Evolutionary conservation across 2,888 invertebrate species (phyloP).

Genomic region (Hipparchia semele): DNA sequence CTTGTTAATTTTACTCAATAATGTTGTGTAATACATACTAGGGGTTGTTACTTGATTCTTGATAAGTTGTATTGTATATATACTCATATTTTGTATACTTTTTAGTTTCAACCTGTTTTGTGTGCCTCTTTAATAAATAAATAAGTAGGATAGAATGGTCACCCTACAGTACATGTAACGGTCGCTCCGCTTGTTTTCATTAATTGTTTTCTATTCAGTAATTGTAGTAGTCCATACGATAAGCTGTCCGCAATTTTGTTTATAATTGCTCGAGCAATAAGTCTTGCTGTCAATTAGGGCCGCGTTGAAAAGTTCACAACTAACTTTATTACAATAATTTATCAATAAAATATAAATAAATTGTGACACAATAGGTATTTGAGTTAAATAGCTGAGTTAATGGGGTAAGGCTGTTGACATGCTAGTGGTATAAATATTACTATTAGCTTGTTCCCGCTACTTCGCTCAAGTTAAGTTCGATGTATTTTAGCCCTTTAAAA

Average conservation of each 20-base stretch:
- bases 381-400: background rate
- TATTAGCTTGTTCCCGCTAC: too few species aligned
- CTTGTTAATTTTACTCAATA: too few species aligned
- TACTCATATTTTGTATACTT: too few species aligned
- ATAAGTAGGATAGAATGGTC: background rate
- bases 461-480: too few species aligned
- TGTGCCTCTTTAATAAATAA: too few species aligned
- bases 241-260: conserved; percentile 12
- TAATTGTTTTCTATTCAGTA: conserved; percentile 16
- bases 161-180: conserved; percentile 11
- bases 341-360: conserved; percentile 5
- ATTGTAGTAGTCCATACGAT: conserved; percentile 7
- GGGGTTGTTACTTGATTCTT: too few species aligned
- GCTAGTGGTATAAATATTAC: too few species aligned
- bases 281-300: conserved; percentile 24
- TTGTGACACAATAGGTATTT: background rate
- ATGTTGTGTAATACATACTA: too few species aligned
- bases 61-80: too few species aligned
- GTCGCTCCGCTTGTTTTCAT: conserved; percentile 11
- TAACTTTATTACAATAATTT: background rate
- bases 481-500: too few species aligned
- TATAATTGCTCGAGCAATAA: conserved; percentile 20
- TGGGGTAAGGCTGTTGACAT: background rate
- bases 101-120: too few species aligned
- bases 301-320: conserved; percentile 12